Evolutionary conservation across 2,888 invertebrate genomes (phyloP).

Genomic region (Axea sp.): DNA sequence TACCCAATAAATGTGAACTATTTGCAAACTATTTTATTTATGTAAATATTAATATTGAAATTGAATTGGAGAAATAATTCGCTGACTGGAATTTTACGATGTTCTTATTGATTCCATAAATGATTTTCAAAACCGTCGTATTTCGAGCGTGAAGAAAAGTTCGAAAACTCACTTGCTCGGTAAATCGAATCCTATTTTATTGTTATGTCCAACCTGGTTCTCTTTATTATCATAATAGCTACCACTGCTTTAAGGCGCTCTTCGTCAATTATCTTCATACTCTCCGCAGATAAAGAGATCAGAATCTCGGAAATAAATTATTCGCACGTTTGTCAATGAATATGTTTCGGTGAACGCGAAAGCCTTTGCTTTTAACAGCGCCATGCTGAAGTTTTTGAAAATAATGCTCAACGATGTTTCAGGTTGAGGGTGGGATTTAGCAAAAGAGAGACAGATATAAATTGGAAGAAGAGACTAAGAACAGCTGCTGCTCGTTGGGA

Average conservation of each 20-base stretch:
- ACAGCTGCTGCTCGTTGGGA: conserved; percentile 31
- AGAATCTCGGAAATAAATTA: conserved; percentile 9
- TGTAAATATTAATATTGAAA: too few relatives aligned
- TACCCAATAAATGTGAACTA: too few relatives aligned
- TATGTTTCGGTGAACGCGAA: not conserved
- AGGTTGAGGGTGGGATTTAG: conserved; percentile 21
- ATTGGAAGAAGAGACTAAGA: conserved; percentile 14
- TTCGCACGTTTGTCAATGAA: not conserved
- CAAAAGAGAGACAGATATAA: conserved; percentile 20
- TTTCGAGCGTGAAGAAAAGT: not conserved
- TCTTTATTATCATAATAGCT: conserved; percentile 9
- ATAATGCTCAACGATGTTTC: conserved; percentile 16
- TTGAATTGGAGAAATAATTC: too few relatives aligned
- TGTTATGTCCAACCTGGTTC: not conserved
- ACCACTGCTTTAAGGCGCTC: conserved; percentile 2
- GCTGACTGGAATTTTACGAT: too few relatives aligned
- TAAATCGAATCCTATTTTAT: not conserved
- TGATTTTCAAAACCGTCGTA: too few relatives aligned
- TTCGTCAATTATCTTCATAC: conserved; percentile 2
- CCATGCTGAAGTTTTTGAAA: conserved; percentile 9
- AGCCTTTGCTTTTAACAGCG: conserved; percentile 8
- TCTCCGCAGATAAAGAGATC: not conserved
- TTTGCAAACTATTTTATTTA: too few relatives aligned
- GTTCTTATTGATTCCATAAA: too few relatives aligned
- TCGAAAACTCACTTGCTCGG: conserved; percentile 2